Evolutionary conservation across 2,113 vertebrate genomes (phyloP), one percentile per base, ranked within the genome.

Genomic region (Lepus timidus): DNA sequence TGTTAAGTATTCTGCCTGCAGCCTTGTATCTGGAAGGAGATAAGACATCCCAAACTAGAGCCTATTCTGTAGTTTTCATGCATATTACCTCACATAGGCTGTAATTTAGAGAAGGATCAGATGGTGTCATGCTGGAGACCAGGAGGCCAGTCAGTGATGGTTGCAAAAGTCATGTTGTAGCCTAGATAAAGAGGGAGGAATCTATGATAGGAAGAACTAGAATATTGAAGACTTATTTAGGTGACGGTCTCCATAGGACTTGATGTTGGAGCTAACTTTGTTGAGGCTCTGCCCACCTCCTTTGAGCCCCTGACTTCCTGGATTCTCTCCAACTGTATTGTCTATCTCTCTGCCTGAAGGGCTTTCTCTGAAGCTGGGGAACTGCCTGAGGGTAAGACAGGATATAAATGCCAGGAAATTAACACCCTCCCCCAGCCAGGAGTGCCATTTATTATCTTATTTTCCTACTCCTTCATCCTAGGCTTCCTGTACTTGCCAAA

Each of bases 381-480:
- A 58, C 33, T 62, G 51, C 62, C 51, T 93, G 3, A 36, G 70
- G 36, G n/a, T 23, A 85, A 88, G 85, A 83, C 12, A 84, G 27
- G 10, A 61, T 84, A 5, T 73, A 52, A 93, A 52, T 67, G 52
- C 27, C 67, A 52, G 71, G 27, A 61, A 96, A 89, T 84, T 67
- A 75, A 84, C 58, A 55, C 3, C 2, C 31, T 49, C 22, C 2
- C 44, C 44, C 44, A 1, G 7, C 44, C 19, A 75, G 20, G n/a
- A 70, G 65, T 58, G 22, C 10, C 79, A 62, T 61, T 84, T n/a
- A 49, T 9, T 73, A 9, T 31, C 29, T 88, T 12, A n/a, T 19
- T 31, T 83, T 29, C 31, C 23, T 39, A 39, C 12, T 58, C 49
- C 29, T 74, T 36, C 51, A 25, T 52, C 23, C 10, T 4, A 10